phyloP scores from a whole-genome alignment of 1,140 invertebrate genomes.

The Copidosoma floridanum region DNA sequence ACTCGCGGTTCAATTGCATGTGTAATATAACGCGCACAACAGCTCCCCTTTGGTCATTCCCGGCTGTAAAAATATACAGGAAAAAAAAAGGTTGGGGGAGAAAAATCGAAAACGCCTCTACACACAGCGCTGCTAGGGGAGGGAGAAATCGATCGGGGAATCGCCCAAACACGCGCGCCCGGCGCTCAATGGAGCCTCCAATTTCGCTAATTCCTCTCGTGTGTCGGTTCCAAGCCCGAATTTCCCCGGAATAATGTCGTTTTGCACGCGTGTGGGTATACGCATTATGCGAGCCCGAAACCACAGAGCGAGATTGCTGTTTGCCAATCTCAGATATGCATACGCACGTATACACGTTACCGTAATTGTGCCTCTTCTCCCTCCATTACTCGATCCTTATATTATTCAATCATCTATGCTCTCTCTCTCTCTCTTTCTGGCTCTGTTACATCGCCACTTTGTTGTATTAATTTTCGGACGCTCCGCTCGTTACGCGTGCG shows the following conservation, averaged over 20 bases:
- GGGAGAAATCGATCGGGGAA: background rate
- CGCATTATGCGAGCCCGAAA: background rate
- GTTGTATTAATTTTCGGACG: constrained; percentile 22
- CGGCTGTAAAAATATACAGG: too few species aligned
- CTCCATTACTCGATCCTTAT: background rate
- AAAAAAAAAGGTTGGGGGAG: background rate
- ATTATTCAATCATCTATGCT: constrained; percentile 3
- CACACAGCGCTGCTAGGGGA: background rate
- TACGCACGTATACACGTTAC: too few species aligned
- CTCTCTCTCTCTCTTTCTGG: too few species aligned
- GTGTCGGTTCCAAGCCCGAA: too few species aligned
- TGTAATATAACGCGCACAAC: too few species aligned
- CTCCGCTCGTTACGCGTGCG: constrained; percentile 6
- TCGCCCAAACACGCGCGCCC: background rate
- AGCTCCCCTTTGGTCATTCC: too few species aligned
- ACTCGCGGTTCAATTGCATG: background rate
- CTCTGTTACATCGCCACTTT: constrained; percentile 12
- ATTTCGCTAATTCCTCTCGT: constrained; percentile 17
- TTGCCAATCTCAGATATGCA: constrained; percentile 25
- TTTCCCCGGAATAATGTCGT: background rate
- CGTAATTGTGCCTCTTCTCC: constrained; percentile 6
- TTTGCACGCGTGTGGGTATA: background rate
- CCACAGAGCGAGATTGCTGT: constrained; percentile 16
- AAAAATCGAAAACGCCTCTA: background rate
- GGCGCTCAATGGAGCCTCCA: constrained; percentile 7